phyloP scores from a whole-genome alignment of 2,888 invertebrate species.

The Parnassius smintheus region DNA sequence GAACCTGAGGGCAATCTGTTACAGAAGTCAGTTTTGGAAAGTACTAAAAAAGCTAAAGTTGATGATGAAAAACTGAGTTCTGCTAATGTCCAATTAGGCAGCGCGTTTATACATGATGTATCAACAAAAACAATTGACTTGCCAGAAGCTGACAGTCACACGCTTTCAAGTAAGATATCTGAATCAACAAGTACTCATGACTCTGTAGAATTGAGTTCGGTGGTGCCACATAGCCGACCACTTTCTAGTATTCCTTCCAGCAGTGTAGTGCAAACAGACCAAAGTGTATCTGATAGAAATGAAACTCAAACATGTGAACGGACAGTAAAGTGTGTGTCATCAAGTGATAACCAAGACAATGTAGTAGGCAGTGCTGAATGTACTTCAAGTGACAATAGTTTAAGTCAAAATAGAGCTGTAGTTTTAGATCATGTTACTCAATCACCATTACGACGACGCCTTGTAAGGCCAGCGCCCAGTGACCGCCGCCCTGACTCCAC shows the following conservation, averaged over 20 bases:
- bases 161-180: conserved; percentile 33
- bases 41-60: conserved; percentile 46
- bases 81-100: conserved; percentile 34
- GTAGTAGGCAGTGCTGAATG: conserved; percentile 74
- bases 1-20: conserved; percentile 28
- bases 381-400: conserved; percentile 73
- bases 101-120: conserved; percentile 34
- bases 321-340: conserved; percentile 70
- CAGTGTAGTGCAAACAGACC: conserved; percentile 54
- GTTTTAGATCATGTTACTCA: conserved; percentile 49
- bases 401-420: conserved; percentile 55
- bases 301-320: conserved; percentile 53
- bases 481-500: conserved; percentile 71
- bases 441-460: conserved; percentile 61
- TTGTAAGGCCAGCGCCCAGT: conserved; percentile 65
- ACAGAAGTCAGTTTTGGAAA: conserved; percentile 34
- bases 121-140: conserved; percentile 35
- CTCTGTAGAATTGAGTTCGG: conserved; percentile 33
- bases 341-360: conserved; percentile 70
- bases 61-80: conserved; percentile 36
- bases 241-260: conserved; percentile 51
- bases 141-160: conserved; percentile 43
- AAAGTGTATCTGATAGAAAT: conserved; percentile 51
- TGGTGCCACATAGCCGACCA: conserved; percentile 31
- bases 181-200: conserved; percentile 32